These are phyloP conservation scores for Enteromius trimaculatus DNA, from an alignment of 2,797 vertebrate genomes.

Conservation along the genomic window DNA sequence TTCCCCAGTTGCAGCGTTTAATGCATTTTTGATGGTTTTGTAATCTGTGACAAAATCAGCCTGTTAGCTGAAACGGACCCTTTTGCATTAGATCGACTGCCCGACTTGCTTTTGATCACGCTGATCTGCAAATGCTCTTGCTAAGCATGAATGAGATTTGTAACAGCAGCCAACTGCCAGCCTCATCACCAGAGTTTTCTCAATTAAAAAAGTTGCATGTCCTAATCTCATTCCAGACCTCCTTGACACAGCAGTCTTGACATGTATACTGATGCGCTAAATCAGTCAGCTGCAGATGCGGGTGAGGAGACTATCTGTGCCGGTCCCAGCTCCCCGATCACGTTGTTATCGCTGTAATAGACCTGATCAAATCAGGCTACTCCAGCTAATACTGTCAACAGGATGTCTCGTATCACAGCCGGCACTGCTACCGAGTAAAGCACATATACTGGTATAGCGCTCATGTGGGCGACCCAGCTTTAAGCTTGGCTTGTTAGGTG, in stretches of 20 bases:
- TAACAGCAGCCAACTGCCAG: conserved; percentile 41
- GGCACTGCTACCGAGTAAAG: background rate
- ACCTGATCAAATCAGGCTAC: conserved; percentile 34
- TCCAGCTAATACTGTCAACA: conserved; percentile 18
- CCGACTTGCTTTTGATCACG: conserved; percentile 54
- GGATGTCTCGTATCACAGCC: conserved; percentile 13
- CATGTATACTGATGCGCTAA: conserved; percentile 67
- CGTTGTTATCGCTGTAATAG: conserved; percentile 21
- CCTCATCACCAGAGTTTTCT: conserved; percentile 49
- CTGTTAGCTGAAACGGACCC: conserved; percentile 39
- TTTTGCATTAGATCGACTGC: conserved; percentile 40
- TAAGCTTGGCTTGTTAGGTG: background rate
- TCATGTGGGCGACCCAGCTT: background rate
- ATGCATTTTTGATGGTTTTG: conserved; percentile 45
- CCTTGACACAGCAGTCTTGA: conserved; percentile 62
- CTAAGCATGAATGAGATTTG: conserved; percentile 45
- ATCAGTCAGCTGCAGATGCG: conserved; percentile 59
- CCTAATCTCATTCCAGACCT: conserved; percentile 64
- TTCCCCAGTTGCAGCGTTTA: conserved; percentile 18
- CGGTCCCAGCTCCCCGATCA: conserved; percentile 19
- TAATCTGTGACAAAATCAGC: conserved; percentile 49
- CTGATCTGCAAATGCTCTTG: conserved; percentile 38
- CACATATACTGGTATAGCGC: background rate
- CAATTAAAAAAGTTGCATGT: conserved; percentile 71
- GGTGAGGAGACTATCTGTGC: conserved; percentile 17